phyloP scores from a whole-genome alignment of 1,140 invertebrate genomes.

The Agrypnia vestita region DNA sequence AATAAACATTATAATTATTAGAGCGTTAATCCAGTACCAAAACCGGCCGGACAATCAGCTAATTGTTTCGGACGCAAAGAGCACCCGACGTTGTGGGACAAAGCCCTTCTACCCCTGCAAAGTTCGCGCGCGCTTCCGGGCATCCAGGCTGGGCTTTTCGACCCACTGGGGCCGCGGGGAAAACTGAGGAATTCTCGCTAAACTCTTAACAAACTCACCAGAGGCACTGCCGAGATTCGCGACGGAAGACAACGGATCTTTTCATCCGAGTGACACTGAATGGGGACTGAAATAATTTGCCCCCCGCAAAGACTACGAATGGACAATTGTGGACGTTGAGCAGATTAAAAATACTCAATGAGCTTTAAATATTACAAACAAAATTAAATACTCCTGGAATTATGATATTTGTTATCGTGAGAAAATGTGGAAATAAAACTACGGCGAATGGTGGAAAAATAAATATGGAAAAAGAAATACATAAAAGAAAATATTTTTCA shows the following conservation, averaged over 20 bases:
- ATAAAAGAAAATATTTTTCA: too few species aligned
- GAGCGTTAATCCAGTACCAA: not conserved
- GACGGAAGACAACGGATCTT: not conserved
- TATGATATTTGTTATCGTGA: too few species aligned
- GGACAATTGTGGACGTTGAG: too few species aligned
- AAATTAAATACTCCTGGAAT: too few species aligned
- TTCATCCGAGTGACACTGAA: not conserved
- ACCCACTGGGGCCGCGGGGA: not conserved
- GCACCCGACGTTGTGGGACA: not conserved
- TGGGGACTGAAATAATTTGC: not conserved
- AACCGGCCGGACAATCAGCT: not conserved
- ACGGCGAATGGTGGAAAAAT: too few species aligned
- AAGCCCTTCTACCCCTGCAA: constrained; percentile 6
- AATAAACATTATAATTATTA: not conserved
- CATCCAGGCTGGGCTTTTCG: not conserved
- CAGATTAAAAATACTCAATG: too few species aligned
- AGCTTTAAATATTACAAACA: too few species aligned
- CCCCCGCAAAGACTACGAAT: too few species aligned
- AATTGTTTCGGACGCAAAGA: constrained; percentile 11
- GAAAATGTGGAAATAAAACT: too few species aligned
- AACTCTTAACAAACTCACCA: not conserved
- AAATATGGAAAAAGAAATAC: too few species aligned
- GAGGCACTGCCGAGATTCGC: not conserved
- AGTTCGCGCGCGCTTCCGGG: constrained; percentile 24
- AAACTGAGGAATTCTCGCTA: not conserved